Conservation (phyloP, 2,113 vertebrate genomes). For the Cariama cristata region DNA sequence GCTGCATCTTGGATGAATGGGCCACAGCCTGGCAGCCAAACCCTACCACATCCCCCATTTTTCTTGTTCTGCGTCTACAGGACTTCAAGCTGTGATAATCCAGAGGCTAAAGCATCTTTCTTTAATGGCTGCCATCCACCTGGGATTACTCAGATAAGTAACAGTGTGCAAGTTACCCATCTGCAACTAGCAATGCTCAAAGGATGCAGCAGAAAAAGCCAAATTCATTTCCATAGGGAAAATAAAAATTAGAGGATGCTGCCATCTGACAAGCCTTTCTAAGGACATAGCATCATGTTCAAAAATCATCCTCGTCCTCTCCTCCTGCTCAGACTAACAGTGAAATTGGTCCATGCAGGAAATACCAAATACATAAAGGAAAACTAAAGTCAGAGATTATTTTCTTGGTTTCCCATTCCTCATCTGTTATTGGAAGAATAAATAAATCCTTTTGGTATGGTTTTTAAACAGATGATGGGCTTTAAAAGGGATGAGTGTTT, state of each 20-base stretch:
- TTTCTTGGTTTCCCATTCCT: not conserved
- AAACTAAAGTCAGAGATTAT: not conserved
- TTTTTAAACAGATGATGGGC: constrained; percentile 37
- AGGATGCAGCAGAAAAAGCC: not conserved
- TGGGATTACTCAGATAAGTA: not conserved
- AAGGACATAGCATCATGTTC: not conserved
- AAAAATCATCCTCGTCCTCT: not conserved
- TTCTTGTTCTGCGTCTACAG: not conserved
- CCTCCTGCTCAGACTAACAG: not conserved
- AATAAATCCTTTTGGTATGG: not conserved
- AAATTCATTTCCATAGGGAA: not conserved
- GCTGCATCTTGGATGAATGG: accelerated
- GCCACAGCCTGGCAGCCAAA: not conserved
- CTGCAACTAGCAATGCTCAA: not conserved
- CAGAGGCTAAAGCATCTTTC: not conserved
- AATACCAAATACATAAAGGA: not conserved
- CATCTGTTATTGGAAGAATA: not conserved
- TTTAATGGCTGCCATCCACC: not conserved
- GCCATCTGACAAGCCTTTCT: not conserved
- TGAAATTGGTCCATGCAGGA: not conserved
- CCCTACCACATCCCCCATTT: not conserved
- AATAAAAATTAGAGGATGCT: not conserved
- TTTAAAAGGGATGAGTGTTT: constrained; percentile 11
- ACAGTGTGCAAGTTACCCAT: not conserved
- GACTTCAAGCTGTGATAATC: not conserved